Evolutionary conservation across 2,797 vertebrate genomes (phyloP).

Genomic region (Pangasius djambal): DNA sequence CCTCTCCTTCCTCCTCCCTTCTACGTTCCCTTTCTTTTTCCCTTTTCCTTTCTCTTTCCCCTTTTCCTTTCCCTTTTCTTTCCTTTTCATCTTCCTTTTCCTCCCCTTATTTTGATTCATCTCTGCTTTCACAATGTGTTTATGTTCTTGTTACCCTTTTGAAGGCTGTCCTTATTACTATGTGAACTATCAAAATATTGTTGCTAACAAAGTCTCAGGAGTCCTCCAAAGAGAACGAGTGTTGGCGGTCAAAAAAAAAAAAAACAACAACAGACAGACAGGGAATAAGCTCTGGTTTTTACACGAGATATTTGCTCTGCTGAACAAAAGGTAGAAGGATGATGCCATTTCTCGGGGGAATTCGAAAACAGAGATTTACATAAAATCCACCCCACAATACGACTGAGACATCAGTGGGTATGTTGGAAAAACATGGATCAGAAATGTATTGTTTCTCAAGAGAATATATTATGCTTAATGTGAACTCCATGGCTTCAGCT

Average conservation of each 20-base stretch:
- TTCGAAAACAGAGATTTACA: conserved; percentile 38
- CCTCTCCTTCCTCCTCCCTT: not conserved
- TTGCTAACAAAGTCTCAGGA: not conserved
- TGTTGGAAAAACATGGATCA: not conserved
- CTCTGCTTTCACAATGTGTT: not conserved
- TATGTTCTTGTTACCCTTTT: not conserved
- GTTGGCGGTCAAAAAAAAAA: not conserved
- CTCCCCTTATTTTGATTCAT: not conserved
- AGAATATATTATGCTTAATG: not conserved
- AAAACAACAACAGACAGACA: not conserved
- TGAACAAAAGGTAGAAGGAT: conserved; percentile 40
- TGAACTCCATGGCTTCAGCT: not conserved
- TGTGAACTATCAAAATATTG: not conserved
- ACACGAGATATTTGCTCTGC: conserved; percentile 41
- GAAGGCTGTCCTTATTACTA: not conserved
- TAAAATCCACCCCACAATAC: conserved; percentile 17
- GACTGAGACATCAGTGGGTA: conserved; percentile 10
- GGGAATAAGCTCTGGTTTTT: conserved; percentile 48
- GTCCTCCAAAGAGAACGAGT: not conserved
- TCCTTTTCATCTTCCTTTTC: not conserved
- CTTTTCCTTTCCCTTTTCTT: too few relatives aligned
- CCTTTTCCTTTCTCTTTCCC: not conserved
- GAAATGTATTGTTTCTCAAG: conserved; percentile 3
- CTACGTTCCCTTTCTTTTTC: not conserved
- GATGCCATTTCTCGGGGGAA: conserved; percentile 9